Evolutionary conservation across 2,888 invertebrate genomes (phyloP).

Genomic region (Erebia epiphron): DNA sequence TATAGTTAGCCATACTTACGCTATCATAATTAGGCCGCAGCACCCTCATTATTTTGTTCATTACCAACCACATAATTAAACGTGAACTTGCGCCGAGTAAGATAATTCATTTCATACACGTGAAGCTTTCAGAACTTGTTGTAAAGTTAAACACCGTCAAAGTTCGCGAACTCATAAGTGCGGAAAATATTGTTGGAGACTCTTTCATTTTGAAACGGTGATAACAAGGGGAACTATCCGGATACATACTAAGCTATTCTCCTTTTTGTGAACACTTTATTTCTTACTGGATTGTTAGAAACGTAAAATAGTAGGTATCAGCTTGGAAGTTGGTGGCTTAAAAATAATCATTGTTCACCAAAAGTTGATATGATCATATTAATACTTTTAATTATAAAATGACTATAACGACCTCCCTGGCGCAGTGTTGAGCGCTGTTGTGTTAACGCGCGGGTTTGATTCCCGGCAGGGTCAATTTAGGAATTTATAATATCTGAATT

Average conservation of each 20-base stretch:
- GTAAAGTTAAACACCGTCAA: slow-evolving; percentile 53
- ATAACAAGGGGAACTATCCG: slow-evolving; percentile 37
- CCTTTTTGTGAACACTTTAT: slow-evolving; percentile 19
- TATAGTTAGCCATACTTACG: slow-evolving; percentile 3
- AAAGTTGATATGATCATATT: no score
- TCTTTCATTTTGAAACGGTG: slow-evolving; percentile 48
- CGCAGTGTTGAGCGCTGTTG: no score
- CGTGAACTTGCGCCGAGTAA: slow-evolving; percentile 36
- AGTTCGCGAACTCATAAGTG: slow-evolving; percentile 46
- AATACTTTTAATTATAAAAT: no score
- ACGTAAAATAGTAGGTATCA: no score
- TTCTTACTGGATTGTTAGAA: background rate
- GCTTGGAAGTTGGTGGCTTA: no score
- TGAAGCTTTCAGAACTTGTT: slow-evolving; percentile 48
- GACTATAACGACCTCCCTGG: no score
- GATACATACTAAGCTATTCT: slow-evolving; percentile 23
- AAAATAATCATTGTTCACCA: no score
- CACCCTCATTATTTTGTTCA: slow-evolving; percentile 17
- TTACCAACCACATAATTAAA: slow-evolving; percentile 12
- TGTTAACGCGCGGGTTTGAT: no score
- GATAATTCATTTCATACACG: slow-evolving; percentile 52
- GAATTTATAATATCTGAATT: no score
- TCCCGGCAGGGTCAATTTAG: no score
- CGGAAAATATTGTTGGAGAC: slow-evolving; percentile 49
- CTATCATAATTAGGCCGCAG: slow-evolving; percentile 7